A percentile compares a stretch with the other conserved stretches of the same genome.
phyloP scores from a whole-genome alignment of 2,113 vertebrate genomes.

The human region GRCh38 chr22:40496501-40497000 shows the following conservation, averaged over 20 bases:
- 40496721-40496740: not conserved
- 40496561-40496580: not conserved
- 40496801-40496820: not conserved
- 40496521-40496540: not conserved
- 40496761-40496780: not conserved
- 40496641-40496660: not conserved
- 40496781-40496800: slow-evolving; percentile 1
- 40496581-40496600: not conserved
- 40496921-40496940: not conserved
- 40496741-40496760: not conserved
- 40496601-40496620: not conserved
- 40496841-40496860: not conserved
- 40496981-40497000: not conserved
- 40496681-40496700: not conserved
- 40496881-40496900: slow-evolving; percentile 19
- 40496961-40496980: not conserved
- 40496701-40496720: not conserved
- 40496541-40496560: not conserved
- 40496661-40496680: not conserved
- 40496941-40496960: not conserved
- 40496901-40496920: not conserved
- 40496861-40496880: not conserved
- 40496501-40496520: not conserved
- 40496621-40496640: not conserved
- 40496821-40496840: not conserved